Evolutionary conservation across 2,888 invertebrate genomes (phyloP).

Genomic region (Parnassius orleans): DNA sequence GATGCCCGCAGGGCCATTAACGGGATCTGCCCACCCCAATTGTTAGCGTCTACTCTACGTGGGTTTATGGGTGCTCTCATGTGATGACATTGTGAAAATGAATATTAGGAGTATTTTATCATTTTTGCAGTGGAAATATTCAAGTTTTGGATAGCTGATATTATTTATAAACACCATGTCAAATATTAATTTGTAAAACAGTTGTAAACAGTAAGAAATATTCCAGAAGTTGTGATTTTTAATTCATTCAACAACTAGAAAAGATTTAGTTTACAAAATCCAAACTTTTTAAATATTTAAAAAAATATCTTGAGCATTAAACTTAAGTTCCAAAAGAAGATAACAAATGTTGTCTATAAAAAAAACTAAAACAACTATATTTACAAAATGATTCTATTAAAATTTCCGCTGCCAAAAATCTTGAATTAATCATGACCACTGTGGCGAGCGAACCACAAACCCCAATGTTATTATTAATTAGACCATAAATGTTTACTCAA

Average conservation of each 20-base stretch:
- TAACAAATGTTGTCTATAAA: no score
- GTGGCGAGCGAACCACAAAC: constrained; percentile 29
- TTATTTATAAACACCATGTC: no score
- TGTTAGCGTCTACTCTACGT: constrained; percentile 45
- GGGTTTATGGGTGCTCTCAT: constrained; percentile 21
- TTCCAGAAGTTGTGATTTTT: background rate
- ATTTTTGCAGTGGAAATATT: constrained; percentile 10
- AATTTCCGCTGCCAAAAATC: constrained; percentile 25
- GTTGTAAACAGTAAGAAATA: background rate
- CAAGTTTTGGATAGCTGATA: no score
- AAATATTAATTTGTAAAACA: no score
- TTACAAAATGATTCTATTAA: background rate
- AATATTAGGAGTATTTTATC: background rate
- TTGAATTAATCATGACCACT: background rate
- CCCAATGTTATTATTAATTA: constrained; percentile 34
- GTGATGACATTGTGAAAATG: constrained; percentile 2
- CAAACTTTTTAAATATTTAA: no score
- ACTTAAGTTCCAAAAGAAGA: no score
- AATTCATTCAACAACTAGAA: background rate
- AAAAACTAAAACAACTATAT: constrained; percentile 3
- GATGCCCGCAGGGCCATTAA: constrained; percentile 81
- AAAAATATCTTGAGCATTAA: no score
- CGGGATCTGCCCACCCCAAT: constrained; percentile 78
- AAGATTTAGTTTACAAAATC: no score
- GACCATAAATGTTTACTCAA: background rate